phyloP scores from a whole-genome alignment of 2,888 invertebrate genomes.

The Hypsopygia costalis region DNA sequence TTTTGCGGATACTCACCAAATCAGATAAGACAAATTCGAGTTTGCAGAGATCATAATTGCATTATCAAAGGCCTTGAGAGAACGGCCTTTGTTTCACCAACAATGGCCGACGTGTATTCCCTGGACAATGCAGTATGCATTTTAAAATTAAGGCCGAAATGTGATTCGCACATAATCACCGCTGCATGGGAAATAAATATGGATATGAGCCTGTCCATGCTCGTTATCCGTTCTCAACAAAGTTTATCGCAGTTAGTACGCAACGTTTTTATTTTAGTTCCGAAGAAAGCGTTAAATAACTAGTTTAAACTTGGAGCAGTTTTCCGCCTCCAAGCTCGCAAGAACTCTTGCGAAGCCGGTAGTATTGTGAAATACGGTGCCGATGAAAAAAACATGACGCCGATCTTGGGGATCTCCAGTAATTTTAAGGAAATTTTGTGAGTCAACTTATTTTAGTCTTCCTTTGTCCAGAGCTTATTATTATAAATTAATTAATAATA shows the following conservation, averaged over 20 bases:
- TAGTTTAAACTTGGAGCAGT: too few relatives aligned
- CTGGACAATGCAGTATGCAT: slow-evolving; percentile 37
- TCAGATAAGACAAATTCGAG: slow-evolving; percentile 38
- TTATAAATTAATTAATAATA: too few relatives aligned
- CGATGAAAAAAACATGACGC: too few relatives aligned
- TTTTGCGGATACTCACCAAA: too few relatives aligned
- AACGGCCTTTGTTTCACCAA: slow-evolving; percentile 49
- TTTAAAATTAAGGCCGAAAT: slow-evolving; percentile 40
- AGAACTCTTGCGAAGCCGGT: too few relatives aligned
- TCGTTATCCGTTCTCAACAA: not conserved
- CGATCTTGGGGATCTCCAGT: too few relatives aligned
- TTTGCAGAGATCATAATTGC: slow-evolving; percentile 44
- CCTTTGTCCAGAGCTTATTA: too few relatives aligned
- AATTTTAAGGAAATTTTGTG: too few relatives aligned
- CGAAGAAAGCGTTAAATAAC: too few relatives aligned
- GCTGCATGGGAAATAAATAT: slow-evolving; percentile 4
- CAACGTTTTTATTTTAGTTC: not conserved
- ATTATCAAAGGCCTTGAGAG: slow-evolving; percentile 46
- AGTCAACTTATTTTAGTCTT: too few relatives aligned
- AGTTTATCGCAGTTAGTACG: not conserved
- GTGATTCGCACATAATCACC: slow-evolving; percentile 32
- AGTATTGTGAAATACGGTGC: too few relatives aligned
- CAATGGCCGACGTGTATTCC: slow-evolving; percentile 29
- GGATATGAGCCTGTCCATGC: not conserved
- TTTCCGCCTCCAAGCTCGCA: too few relatives aligned